Percentiles rank a stretch among this genome's conserved stretches.
Conservation (phyloP, 1,140 invertebrate species). For the Atta colombica region DNA sequence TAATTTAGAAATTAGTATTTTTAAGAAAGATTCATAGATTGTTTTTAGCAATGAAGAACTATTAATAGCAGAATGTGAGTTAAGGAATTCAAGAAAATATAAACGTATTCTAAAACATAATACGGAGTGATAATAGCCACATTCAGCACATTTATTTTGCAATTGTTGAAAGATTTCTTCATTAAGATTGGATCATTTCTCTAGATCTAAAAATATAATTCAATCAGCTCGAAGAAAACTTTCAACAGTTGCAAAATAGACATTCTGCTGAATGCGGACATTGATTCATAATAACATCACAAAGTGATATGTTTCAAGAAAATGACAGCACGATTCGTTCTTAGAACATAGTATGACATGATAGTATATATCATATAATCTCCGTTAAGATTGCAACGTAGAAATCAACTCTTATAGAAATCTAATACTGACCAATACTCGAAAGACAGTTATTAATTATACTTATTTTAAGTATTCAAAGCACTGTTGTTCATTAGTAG, state of each 20-base stretch:
- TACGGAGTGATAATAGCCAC: background rate
- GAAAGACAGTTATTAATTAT: no score
- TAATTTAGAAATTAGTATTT: background rate
- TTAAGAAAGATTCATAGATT: background rate
- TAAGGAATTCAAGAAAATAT: background rate
- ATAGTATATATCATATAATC: background rate
- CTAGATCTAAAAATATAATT: no score
- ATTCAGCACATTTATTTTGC: no score
- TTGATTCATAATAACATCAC: background rate
- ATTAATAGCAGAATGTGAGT: background rate
- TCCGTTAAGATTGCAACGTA: background rate
- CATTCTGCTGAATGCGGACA: no score
- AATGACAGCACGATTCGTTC: background rate
- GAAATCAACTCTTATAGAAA: background rate
- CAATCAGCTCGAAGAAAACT: no score
- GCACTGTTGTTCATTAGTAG: no score
- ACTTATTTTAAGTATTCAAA: no score
- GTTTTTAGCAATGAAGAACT: background rate
- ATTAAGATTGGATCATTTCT: no score
- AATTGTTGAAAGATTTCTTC: no score
- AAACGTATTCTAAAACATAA: background rate
- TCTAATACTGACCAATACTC: no score
- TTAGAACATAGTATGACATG: background rate
- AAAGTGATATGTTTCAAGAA: background rate
- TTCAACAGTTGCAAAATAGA: no score